Conservation (phyloP, 2,888 invertebrate genomes). For the Meloe dianella region DNA sequence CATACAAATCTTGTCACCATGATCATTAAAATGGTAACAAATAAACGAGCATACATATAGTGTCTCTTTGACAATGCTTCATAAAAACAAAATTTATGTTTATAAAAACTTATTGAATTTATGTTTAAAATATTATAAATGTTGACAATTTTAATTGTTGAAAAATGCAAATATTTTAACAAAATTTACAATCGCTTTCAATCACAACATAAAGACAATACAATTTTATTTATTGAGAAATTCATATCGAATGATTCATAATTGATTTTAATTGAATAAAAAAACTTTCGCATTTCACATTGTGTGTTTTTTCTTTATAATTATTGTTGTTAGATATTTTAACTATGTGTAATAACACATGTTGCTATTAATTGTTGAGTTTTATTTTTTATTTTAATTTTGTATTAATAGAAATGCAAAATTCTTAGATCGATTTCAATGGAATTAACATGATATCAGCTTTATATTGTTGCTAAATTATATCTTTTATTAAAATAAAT, state of each 20-base stretch:
- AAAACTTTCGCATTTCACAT: neutral
- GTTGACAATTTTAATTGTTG: neutral
- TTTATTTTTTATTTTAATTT: neutral
- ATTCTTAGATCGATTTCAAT: neutral
- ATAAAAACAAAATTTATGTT: neutral
- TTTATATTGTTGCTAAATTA: neutral
- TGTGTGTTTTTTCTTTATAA: neutral
- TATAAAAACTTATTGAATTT: neutral
- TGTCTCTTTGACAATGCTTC: neutral
- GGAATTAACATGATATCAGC: neutral
- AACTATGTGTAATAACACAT: neutral
- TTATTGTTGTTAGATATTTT: neutral
- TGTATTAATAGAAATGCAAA: neutral
- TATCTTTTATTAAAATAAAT: neutral
- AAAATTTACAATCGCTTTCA: neutral
- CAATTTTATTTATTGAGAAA: neutral
- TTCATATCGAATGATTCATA: neutral
- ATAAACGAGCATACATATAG: conserved; percentile 6
- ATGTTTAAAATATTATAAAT: neutral
- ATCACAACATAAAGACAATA: neutral
- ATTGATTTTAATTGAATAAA: neutral
- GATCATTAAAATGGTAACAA: neutral
- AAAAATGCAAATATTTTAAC: neutral
- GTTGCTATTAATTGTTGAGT: neutral
- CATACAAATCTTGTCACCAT: neutral